Conservation (phyloP, 1,140 invertebrate genomes). For the Lepidurus couesii region DNA sequence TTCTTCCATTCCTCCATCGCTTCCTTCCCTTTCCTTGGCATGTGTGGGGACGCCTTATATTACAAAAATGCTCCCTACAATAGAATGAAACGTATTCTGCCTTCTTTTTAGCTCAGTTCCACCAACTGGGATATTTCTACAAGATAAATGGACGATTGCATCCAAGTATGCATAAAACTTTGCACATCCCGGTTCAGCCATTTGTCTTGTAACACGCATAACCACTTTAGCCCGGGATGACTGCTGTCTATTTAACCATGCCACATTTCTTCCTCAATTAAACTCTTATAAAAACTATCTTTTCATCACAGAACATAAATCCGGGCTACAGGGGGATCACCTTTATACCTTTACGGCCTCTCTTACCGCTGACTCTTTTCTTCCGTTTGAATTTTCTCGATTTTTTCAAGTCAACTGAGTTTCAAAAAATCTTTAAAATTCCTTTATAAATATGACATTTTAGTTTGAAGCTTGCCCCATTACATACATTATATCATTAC, state of each 20-base stretch:
- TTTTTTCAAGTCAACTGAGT: no score
- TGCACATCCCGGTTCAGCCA: slow-evolving; percentile 1
- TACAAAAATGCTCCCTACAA: not conserved
- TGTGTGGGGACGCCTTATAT: no score
- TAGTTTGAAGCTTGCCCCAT: not conserved
- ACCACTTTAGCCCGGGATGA: not conserved
- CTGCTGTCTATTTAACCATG: slow-evolving; percentile 5
- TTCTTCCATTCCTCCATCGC: not conserved
- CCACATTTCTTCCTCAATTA: slow-evolving; percentile 13
- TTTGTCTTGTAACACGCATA: slow-evolving; percentile 22
- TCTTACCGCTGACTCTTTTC: no score
- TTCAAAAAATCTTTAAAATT: no score
- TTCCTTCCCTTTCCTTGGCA: not conserved
- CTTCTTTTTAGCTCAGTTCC: not conserved
- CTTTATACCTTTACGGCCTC: not conserved
- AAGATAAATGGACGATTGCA: slow-evolving; percentile 2
- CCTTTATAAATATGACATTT: not conserved
- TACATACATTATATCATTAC: not conserved
- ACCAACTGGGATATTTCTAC: not conserved
- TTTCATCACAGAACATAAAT: slow-evolving; percentile 15
- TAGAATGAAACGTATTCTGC: not conserved
- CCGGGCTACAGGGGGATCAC: not conserved
- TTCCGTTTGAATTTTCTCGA: no score
- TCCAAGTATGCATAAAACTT: slow-evolving; percentile 12
- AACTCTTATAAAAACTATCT: slow-evolving; percentile 8